Evolutionary conservation across 2,113 vertebrate species (phyloP).

Genomic region (Notarius lentiginosus): DNA sequence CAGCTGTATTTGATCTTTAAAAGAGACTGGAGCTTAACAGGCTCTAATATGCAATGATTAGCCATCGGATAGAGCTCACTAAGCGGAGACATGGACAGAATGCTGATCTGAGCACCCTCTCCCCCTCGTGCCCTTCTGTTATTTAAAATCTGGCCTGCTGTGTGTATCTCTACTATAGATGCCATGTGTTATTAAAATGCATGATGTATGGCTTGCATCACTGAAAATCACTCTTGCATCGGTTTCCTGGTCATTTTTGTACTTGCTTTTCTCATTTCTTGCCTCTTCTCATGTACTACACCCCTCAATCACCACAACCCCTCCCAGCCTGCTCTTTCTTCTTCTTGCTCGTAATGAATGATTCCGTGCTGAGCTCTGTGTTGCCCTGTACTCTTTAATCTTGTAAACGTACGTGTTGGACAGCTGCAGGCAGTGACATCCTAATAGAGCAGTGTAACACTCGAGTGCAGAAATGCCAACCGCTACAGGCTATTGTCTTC

Average conservation of each 20-base stretch:
- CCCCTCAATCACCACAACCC: not conserved
- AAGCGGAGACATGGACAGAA: slow-evolving; percentile 56
- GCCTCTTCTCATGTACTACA: not conserved
- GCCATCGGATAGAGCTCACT: slow-evolving; percentile 53
- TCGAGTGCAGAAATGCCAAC: slow-evolving; percentile 7
- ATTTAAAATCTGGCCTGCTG: slow-evolving; percentile 10
- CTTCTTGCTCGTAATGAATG: not conserved
- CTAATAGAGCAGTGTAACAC: slow-evolving; percentile 35
- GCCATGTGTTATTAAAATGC: slow-evolving; percentile 37
- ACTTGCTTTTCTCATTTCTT: slow-evolving; percentile 38
- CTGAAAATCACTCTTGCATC: not conserved
- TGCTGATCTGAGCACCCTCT: slow-evolving; percentile 43
- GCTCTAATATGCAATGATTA: slow-evolving; percentile 65
- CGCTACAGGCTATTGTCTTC: slow-evolving; percentile 39
- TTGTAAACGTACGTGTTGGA: slow-evolving; percentile 9
- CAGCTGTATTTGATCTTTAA: slow-evolving; percentile 54
- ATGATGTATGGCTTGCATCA: slow-evolving; percentile 18
- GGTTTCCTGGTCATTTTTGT: slow-evolving; percentile 9
- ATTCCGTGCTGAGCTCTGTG: slow-evolving; percentile 37
- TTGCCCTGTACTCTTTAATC: slow-evolving; percentile 38
- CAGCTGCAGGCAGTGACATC: slow-evolving; percentile 40
- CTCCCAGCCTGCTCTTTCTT: not conserved
- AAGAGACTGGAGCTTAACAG: slow-evolving; percentile 59
- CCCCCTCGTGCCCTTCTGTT: slow-evolving; percentile 25
- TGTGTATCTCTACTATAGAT: slow-evolving; percentile 21